Conservation (phyloP, 1,140 invertebrate species). For the Bicyclus anynana region DNA sequence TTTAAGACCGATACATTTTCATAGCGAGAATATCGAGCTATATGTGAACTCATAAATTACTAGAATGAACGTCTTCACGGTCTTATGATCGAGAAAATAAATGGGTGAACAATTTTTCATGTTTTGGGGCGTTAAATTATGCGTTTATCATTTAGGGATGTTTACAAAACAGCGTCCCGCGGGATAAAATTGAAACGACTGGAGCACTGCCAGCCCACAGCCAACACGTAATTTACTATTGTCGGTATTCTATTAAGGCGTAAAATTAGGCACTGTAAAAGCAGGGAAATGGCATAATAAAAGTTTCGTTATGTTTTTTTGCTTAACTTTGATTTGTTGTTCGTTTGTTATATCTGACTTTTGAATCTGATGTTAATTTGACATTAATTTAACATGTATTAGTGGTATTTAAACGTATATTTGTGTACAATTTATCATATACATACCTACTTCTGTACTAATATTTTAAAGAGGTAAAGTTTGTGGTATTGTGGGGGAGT, state of each 20-base stretch:
- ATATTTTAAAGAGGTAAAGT: too few species aligned
- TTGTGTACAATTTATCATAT: too few species aligned
- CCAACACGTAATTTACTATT: conserved; percentile 48
- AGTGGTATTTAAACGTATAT: too few species aligned
- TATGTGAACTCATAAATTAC: conserved; percentile 40
- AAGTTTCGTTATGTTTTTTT: conserved; percentile 4
- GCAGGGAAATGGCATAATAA: conserved; percentile 13
- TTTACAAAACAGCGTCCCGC: conserved; percentile 62
- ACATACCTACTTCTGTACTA: too few species aligned
- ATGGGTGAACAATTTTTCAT: conserved; percentile 62
- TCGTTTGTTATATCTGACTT: too few species aligned
- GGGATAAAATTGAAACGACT: conserved; percentile 73
- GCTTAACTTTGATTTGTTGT: too few species aligned
- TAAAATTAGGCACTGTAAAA: conserved; percentile 35
- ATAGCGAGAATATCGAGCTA: conserved; percentile 27
- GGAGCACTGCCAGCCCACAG: conserved; percentile 60
- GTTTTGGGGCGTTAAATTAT: conserved; percentile 66
- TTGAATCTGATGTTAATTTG: background rate
- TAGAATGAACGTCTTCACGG: conserved; percentile 50
- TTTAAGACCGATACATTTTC: conserved; percentile 31
- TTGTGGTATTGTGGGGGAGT: too few species aligned
- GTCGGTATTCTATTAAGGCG: conserved; percentile 33
- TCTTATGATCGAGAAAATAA: conserved; percentile 58
- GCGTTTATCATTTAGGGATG: conserved; percentile 72
- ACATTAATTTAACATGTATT: background rate